Evolutionary conservation across 2,797 vertebrate species (phyloP).

Genomic region (Coregonus ussuriensis): DNA sequence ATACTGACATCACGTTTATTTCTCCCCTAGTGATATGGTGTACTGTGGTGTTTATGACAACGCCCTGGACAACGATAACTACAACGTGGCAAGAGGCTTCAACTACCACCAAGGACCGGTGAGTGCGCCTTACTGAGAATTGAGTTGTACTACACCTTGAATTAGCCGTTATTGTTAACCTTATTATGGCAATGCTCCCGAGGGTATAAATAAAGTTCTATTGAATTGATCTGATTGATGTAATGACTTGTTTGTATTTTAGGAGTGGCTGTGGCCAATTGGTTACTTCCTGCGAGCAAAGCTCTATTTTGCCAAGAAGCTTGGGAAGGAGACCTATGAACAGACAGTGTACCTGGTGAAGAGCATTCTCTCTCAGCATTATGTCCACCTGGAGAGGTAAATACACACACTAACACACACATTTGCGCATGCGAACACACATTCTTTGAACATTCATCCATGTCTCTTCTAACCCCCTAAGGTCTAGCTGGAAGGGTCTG

Average conservation of each 20-base stretch:
- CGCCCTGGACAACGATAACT: conserved; percentile 89
- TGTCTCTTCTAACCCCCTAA: conserved; percentile 44
- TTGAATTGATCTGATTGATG: background rate
- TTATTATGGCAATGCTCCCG: background rate
- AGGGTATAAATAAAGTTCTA: background rate
- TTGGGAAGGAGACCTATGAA: conserved; percentile 74
- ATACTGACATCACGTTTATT: background rate
- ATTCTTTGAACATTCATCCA: background rate
- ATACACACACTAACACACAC: background rate
- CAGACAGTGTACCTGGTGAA: conserved; percentile 85
- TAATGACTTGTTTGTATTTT: background rate
- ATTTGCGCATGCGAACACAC: background rate
- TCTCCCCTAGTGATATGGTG: conserved; percentile 88
- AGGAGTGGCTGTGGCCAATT: conserved; percentile 97
- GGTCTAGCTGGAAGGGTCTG: conserved; percentile 95
- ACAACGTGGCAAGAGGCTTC: conserved; percentile 90
- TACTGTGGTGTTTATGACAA: conserved; percentile 97
- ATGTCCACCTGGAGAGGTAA: conserved; percentile 93
- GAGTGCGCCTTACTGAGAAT: conserved; percentile 58
- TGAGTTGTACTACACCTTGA: background rate
- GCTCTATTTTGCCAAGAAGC: conserved; percentile 87
- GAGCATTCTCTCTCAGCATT: conserved; percentile 89
- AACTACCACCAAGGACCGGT: conserved; percentile 99
- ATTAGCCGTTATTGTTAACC: background rate
- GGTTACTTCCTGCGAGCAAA: conserved; percentile 96